Evolutionary conservation across 1,140 invertebrate species (phyloP).

Genomic region (Euglossa dilemma): DNA sequence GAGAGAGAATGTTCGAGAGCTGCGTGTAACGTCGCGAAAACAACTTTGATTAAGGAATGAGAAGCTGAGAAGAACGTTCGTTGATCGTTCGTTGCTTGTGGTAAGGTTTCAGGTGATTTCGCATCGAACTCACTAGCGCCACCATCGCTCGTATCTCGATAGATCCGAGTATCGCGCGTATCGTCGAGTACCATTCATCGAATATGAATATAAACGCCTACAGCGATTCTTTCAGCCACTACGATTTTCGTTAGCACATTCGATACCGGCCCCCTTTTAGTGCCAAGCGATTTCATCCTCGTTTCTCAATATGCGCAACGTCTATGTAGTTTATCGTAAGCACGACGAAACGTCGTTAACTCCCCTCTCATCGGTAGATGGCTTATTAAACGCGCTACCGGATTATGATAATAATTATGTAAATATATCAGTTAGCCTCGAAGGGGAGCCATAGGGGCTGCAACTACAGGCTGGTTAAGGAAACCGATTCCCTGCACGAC

Average conservation of each 20-base stretch:
- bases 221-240: background rate
- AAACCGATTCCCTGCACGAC: background rate
- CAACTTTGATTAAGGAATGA: too few relatives aligned
- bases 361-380: background rate
- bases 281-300: conserved; percentile 21
- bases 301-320: background rate
- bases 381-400: conserved; percentile 8
- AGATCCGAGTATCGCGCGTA: too few relatives aligned
- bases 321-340: too few relatives aligned
- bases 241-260: background rate
- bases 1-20: too few relatives aligned
- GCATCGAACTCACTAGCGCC: too few relatives aligned
- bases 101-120: too few relatives aligned
- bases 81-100: too few relatives aligned
- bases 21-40: too few relatives aligned
- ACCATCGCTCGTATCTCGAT: too few relatives aligned
- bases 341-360: background rate
- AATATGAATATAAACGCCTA: background rate
- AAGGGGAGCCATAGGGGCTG: background rate
- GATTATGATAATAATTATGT: conserved; percentile 48
- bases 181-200: background rate
- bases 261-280: background rate
- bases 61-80: too few relatives aligned
- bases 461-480: conserved; percentile 16
- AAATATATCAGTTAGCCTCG: conserved; percentile 39